Percentiles rank a stretch among this genome's conserved stretches.
phyloP scores from a whole-genome alignment of 1,140 invertebrate species.

The Macrosteles quadrilineatus region DNA sequence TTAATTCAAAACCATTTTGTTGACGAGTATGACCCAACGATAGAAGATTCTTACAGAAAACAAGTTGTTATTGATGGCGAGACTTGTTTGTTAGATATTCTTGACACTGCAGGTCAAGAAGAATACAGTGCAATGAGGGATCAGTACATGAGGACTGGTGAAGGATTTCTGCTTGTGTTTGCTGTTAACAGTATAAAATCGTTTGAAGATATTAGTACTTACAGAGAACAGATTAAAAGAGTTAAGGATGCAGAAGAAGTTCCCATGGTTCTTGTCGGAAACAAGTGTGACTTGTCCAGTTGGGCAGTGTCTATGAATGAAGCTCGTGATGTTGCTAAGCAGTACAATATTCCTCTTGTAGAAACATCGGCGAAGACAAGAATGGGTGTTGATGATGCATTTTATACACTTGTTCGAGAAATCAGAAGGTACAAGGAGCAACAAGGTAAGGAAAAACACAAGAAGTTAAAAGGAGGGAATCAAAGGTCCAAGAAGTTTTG shows the following conservation, averaged over 20 bases:
- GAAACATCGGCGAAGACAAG: constrained; percentile 99
- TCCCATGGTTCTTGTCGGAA: constrained; percentile 96
- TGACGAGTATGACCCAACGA: constrained; percentile 90
- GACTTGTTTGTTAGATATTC: constrained; percentile 95
- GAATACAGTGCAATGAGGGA: constrained; percentile 95
- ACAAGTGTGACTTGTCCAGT: constrained; percentile 94
- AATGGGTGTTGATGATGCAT: constrained; percentile 98
- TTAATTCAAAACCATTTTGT: constrained; percentile 99
- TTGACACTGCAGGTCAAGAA: constrained; percentile 97
- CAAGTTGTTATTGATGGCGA: constrained; percentile 99
- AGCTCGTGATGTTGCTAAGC: constrained; percentile 87
- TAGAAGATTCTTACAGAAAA: constrained; percentile 97
- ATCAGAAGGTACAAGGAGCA: constrained; percentile 58
- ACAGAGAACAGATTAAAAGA: constrained; percentile 93
- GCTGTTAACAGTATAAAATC: constrained; percentile 76
- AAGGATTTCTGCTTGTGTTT: constrained; percentile 88
- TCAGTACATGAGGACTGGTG: constrained; percentile 97
- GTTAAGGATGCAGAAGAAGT: constrained; percentile 97
- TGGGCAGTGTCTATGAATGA: constrained; percentile 72
- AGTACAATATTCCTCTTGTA: constrained; percentile 96
- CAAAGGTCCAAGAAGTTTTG: constrained; percentile 36
- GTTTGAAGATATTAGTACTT: constrained; percentile 78
- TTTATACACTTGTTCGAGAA: constrained; percentile 97
- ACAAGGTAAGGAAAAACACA: constrained; percentile 39
- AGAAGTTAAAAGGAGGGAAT: constrained; percentile 32